These are phyloP conservation scores for Ferrisia virgata DNA, from an alignment of 2,888 invertebrate species.

Conservation along the genomic window DNA sequence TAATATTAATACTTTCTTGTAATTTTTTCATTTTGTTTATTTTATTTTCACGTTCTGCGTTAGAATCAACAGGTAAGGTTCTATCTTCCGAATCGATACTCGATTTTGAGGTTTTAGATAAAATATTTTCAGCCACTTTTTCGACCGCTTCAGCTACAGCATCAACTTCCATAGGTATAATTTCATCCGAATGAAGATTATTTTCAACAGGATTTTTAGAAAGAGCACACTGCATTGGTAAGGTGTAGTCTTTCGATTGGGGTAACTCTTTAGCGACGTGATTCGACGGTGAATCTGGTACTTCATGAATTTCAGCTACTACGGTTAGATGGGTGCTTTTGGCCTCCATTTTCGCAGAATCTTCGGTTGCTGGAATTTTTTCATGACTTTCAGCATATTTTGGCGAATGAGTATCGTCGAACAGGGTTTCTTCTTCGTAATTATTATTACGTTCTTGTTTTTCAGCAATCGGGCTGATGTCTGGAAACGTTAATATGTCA, in stretches of 20 bases:
- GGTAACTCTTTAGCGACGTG: neutral
- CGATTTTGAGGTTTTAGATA: neutral
- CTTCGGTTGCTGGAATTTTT: neutral
- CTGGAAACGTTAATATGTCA: neutral
- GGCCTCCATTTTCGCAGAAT: neutral
- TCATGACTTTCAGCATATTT: neutral
- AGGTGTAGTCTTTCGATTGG: neutral
- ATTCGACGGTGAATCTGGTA: neutral
- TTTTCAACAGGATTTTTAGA: neutral
- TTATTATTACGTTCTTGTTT: neutral
- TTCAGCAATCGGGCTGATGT: neutral
- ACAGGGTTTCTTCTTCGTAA: neutral
- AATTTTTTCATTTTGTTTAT: neutral
- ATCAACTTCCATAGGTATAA: neutral
- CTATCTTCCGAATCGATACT: neutral
- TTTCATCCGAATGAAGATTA: neutral
- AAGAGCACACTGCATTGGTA: neutral
- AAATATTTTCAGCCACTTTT: neutral
- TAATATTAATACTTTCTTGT: constrained; percentile 1
- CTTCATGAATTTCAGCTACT: neutral
- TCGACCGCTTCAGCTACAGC: neutral
- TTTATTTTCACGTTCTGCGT: neutral
- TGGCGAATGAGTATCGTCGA: neutral
- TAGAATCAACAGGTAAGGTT: neutral
- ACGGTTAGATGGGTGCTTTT: neutral